These are phyloP conservation scores for Pipistrellus pygmaeus DNA, from an alignment of 2,797 vertebrate species.

Conservation along the genomic window DNA sequence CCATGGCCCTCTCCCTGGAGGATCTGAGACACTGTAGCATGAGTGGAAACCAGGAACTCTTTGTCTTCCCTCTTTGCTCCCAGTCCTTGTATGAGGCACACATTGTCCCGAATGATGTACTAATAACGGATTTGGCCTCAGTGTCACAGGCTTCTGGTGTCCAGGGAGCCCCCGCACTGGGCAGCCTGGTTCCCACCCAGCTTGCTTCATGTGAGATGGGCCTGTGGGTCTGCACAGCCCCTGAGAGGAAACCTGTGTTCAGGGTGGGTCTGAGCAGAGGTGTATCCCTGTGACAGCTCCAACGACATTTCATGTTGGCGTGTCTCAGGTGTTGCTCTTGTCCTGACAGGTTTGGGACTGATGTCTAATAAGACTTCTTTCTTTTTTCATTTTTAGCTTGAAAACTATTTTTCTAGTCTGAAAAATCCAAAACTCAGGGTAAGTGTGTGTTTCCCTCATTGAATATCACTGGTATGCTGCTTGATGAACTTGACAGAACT, in stretches of 20 bases:
- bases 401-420: conserved; percentile 99
- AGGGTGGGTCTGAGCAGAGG: not conserved
- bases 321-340: not conserved
- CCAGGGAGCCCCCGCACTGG: not conserved
- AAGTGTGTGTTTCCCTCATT: conserved; percentile 84
- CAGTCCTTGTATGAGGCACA: not conserved
- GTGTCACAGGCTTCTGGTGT: not conserved
- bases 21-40: not conserved
- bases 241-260: not conserved
- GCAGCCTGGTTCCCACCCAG: not conserved
- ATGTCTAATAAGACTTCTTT: not conserved
- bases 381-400: conserved; percentile 92
- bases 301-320: fast-evolving
- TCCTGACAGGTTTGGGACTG: not conserved
- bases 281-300: not conserved
- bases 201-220: not conserved
- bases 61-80: not conserved
- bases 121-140: not conserved
- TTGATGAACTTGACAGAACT: not conserved
- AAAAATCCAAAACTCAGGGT: conserved; percentile 99
- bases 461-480: not conserved
- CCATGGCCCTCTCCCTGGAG: not conserved
- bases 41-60: not conserved
- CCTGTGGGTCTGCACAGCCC: not conserved
- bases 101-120: too few relatives aligned